These are phyloP conservation scores for Kryphioiulus occultus DNA, from an alignment of 2,888 invertebrate genomes.

Conservation along the genomic window DNA sequence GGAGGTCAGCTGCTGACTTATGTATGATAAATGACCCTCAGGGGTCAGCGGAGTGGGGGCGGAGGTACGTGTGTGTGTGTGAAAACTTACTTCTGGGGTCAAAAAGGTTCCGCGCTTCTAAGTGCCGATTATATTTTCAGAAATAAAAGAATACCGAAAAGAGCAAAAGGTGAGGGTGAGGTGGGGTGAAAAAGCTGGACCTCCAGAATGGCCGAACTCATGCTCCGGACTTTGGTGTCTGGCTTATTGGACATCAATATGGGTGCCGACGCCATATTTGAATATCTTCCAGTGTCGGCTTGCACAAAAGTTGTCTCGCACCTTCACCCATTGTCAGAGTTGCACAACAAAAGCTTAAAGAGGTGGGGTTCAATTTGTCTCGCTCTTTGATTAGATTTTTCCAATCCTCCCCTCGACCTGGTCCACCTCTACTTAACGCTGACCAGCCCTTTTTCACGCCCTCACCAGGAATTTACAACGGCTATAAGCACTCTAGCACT, in stretches of 20 bases:
- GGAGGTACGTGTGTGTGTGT: constrained; percentile 27
- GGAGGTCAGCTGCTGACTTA: constrained; percentile 40
- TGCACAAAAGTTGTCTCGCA: neutral
- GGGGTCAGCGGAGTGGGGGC: constrained; percentile 36
- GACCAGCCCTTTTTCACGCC: constrained; percentile 6
- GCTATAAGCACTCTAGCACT: neutral
- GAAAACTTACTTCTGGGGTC: constrained; percentile 31
- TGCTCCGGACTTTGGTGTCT: neutral
- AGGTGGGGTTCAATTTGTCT: constrained; percentile 34
- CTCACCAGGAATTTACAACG: neutral
- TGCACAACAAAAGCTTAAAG: constrained; percentile 21
- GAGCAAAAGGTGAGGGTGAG: constrained; percentile 28
- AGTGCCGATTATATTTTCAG: constrained; percentile 40
- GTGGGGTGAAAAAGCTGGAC: neutral
- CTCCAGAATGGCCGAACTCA: constrained; percentile 20
- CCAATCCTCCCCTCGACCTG: neutral
- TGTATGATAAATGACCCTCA: constrained; percentile 40
- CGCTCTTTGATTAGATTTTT: neutral
- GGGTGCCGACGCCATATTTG: constrained; percentile 27
- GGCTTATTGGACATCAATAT: constrained; percentile 36
- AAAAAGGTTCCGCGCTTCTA: constrained; percentile 38
- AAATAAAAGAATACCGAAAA: constrained; percentile 40
- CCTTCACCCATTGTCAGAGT: constrained; percentile 20
- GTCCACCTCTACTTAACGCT: neutral
- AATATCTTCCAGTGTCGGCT: constrained; percentile 3